Evolutionary conservation across 2,113 vertebrate genomes (phyloP).

Genomic region (Erythrocercus mccallii): DNA sequence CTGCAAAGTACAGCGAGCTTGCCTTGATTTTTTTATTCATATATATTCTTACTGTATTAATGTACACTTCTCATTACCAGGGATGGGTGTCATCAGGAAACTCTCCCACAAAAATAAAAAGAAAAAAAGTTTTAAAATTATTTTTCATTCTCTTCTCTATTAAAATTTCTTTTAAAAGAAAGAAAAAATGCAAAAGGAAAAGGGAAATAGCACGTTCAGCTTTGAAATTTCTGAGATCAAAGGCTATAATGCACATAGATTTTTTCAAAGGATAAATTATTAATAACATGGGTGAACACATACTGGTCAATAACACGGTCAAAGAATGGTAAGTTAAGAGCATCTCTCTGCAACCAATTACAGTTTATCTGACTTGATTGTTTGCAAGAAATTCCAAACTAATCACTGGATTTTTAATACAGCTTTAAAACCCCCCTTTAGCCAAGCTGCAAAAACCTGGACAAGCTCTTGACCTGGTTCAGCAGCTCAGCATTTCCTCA

Average conservation of each 20-base stretch:
- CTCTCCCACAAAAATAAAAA: background rate
- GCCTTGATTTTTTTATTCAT: conserved; percentile 59
- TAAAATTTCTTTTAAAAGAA: conserved; percentile 50
- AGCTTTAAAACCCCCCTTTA: background rate
- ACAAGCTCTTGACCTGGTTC: background rate
- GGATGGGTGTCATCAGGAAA: conserved; percentile 28
- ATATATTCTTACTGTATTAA: conserved; percentile 46
- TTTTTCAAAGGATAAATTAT: conserved; percentile 79
- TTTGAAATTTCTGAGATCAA: conserved; percentile 80
- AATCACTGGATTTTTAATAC: background rate
- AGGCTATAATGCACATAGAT: conserved; percentile 79
- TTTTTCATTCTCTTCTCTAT: conserved; percentile 41
- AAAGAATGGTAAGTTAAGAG: conserved; percentile 54
- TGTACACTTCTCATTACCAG: conserved; percentile 49
- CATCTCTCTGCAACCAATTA: background rate
- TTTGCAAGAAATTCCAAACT: conserved; percentile 7
- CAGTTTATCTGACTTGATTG: background rate
- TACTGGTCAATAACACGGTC: conserved; percentile 69
- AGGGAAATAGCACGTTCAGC: conserved; percentile 55
- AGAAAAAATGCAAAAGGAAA: background rate
- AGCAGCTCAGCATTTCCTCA: background rate
- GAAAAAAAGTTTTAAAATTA: conserved; percentile 35
- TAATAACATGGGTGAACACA: conserved; percentile 69
- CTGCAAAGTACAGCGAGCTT: conserved; percentile 53
- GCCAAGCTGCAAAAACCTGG: background rate